Conservation (phyloP, 2,888 invertebrate species). For the Limnephilus lunatus region DNA sequence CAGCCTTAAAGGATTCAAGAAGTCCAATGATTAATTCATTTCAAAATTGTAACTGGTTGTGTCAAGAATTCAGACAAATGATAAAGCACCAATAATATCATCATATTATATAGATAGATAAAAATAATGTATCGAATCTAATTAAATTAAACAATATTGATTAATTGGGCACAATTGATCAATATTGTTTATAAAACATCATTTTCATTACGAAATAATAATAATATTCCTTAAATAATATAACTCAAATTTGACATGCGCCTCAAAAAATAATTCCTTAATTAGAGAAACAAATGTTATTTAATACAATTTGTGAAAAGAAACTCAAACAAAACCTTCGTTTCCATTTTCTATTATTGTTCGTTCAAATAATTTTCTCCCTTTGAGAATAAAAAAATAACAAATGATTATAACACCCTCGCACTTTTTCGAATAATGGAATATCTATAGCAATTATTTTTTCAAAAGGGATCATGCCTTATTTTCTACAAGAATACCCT, state of each 20-base stretch:
- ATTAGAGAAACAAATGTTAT: neutral
- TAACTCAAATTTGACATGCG: neutral
- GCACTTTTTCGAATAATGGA: conserved; percentile 29
- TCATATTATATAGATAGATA: no score
- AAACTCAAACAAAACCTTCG: neutral
- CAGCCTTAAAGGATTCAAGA: no score
- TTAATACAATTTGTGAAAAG: neutral
- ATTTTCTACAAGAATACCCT: neutral
- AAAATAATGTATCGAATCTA: neutral
- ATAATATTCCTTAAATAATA: neutral
- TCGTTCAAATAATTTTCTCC: neutral
- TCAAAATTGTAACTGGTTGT: no score
- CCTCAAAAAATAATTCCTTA: neutral
- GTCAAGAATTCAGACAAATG: no score
- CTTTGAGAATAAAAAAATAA: conserved; percentile 7
- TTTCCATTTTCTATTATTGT: neutral
- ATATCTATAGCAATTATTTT: conserved; percentile 27
- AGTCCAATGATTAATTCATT: no score
- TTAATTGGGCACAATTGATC: neutral
- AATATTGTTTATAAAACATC: neutral
- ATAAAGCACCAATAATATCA: no score
- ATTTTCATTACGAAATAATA: neutral
- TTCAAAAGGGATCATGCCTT: conserved; percentile 24
- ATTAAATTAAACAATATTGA: neutral
- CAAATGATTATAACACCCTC: neutral